Evolutionary conservation across 2,113 vertebrate genomes (phyloP).

Genomic region (Paramormyrops kingsleyae): DNA sequence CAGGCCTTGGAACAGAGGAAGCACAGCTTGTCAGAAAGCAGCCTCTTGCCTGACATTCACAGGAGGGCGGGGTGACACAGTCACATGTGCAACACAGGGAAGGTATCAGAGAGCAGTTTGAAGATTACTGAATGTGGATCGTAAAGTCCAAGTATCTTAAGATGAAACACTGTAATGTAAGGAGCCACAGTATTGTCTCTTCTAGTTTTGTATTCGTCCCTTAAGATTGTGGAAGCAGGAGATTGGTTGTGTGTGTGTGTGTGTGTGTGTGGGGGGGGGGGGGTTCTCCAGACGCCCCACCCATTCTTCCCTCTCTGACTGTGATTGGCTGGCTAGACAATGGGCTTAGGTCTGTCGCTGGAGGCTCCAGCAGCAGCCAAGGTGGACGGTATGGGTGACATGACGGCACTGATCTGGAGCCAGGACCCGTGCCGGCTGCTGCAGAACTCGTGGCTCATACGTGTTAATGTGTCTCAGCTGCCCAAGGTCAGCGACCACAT

Average conservation of each 20-base stretch:
- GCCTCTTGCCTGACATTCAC: neutral
- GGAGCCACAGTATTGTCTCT: neutral
- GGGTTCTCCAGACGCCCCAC: neutral
- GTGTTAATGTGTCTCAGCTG: constrained; percentile 85
- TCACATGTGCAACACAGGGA: neutral
- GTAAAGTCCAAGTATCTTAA: neutral
- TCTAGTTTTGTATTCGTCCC: neutral
- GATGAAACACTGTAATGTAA: neutral
- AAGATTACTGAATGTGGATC: too few relatives aligned
- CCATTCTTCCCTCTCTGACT: neutral
- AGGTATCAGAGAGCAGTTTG: neutral
- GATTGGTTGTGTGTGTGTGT: neutral
- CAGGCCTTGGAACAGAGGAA: neutral
- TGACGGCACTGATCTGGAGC: constrained; percentile 90
- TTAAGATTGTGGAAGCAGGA: neutral
- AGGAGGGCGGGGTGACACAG: neutral
- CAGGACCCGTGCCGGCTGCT: constrained; percentile 85
- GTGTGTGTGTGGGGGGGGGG: neutral
- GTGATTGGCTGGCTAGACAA: constrained; percentile 51
- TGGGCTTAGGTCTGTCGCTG: constrained; percentile 70
- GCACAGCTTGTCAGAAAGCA: neutral
- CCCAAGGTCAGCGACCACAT: constrained; percentile 95
- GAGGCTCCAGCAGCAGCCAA: constrained; percentile 75
- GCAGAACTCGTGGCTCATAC: constrained; percentile 85
- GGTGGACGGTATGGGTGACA: constrained; percentile 92